Base-by-base conservation (phyloP, 2,797 vertebrate genomes). In the Sarcoramphus papa region DNA sequence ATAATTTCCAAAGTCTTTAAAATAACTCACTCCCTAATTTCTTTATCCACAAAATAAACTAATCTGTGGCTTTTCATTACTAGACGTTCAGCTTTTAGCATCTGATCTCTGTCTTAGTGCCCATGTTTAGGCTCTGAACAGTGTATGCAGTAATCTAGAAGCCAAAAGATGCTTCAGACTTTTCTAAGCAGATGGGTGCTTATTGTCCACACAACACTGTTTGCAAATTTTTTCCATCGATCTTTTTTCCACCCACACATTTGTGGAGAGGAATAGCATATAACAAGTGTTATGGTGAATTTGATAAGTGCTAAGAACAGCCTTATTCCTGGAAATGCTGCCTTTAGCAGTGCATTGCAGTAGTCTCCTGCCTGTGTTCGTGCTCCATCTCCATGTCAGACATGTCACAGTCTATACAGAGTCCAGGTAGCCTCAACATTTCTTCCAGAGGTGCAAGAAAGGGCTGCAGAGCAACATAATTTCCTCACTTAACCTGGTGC, bases 11-110 rank as follows among this genome's bases (percentile, higher is more conserved):
- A 93, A 92, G 56, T 23, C 56, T 93, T 92, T 67, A 63, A 88
- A 91, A 56, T 47, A 91, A 78, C 35, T 70, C 50, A 16, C 41
- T 79, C 63, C 21, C 37, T 67, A 43, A 67, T 88, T 67, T 86
- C 35, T 85, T 84, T 82, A 86, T 31, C 70, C 19, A 92, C 25
- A 94, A 83, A 94, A 93, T 63, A 81, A 95, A 91, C 30, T 50
- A 88, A 92, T 63, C 79, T 81, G 53, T 62, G 48, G 40, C 21
- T 96, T 96, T 85, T 67, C 48, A 70, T 73, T 76, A 78, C 47
- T 41, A 69, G 28, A 63, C 56, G 15, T n/a, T 88, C 59, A 70
- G 63, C 45, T 90, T 84, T 81, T 40, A 93, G 67, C 28, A 93
- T 63, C 22, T 79, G 47, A 88, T 45, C 48, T 82, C 67, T 81